A percentile compares a stretch with the other conserved stretches of the same genome.
phyloP scores from a whole-genome alignment of 2,797 vertebrate genomes.

The Alauda arvensis region DNA sequence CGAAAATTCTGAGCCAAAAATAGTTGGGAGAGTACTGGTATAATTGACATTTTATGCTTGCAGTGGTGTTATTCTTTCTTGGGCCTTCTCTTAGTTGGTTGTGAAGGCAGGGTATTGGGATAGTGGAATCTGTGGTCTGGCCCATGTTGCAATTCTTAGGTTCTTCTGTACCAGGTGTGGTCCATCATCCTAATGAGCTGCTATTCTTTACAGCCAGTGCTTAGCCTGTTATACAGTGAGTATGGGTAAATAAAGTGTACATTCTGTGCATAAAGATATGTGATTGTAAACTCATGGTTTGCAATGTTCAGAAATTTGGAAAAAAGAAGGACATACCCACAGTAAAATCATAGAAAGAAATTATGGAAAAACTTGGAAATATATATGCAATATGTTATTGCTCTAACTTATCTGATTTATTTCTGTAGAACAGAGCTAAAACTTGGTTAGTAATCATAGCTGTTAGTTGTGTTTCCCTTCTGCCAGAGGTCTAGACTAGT shows the following conservation, averaged over 20 bases:
- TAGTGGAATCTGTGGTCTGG: background rate
- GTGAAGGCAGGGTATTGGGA: background rate
- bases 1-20: background rate
- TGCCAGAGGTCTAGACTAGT: slow-evolving; percentile 31
- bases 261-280: background rate
- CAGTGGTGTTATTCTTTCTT: background rate
- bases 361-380: background rate
- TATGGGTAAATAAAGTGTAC: background rate
- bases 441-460: background rate
- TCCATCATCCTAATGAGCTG: background rate
- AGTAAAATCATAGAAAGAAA: background rate
- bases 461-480: background rate
- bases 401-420: background rate
- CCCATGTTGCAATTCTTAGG: background rate
- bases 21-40: background rate
- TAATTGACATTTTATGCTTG: background rate
- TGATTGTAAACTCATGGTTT: background rate
- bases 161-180: background rate
- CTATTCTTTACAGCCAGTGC: background rate
- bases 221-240: background rate
- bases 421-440: background rate
- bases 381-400: background rate
- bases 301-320: background rate
- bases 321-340: background rate
- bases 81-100: background rate